Conservation (phyloP, 2,797 vertebrate species). For the Lerista edwardsae region DNA sequence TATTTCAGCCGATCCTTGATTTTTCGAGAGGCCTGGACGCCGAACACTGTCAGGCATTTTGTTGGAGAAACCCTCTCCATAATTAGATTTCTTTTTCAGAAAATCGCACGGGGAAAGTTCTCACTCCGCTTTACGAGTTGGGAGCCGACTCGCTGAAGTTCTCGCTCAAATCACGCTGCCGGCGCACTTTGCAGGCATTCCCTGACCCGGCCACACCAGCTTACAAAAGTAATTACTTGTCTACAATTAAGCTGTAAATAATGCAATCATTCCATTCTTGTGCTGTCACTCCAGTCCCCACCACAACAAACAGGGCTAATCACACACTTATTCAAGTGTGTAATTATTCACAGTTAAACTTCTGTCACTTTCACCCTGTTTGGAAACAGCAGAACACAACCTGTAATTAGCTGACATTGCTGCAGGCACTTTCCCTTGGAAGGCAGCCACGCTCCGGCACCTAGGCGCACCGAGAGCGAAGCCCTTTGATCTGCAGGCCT, state of each 20-base stretch:
- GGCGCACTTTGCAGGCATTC: conserved; percentile 65
- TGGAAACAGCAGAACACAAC: conserved; percentile 84
- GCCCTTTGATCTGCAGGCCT: conserved; percentile 76
- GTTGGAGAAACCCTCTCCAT: conserved; percentile 49
- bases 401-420: conserved; percentile 83
- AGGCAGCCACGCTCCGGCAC: conserved; percentile 76
- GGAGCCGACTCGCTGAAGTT: conserved; percentile 59
- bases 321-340: conserved; percentile 85
- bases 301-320: conserved; percentile 85
- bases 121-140: conserved; percentile 40
- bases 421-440: conserved; percentile 78
- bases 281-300: conserved; percentile 79
- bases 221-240: conserved; percentile 80
- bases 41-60: conserved; percentile 68
- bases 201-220: conserved; percentile 71
- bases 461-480: conserved; percentile 70
- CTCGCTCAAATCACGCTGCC: conserved; percentile 62
- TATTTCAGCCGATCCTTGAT: conserved; percentile 55
- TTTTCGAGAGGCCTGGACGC: conserved; percentile 66
- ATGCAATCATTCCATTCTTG: conserved; percentile 83
- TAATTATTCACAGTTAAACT: conserved; percentile 88
- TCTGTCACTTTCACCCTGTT: conserved; percentile 85
- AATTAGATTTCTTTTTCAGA: conserved; percentile 46
- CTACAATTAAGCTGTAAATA: conserved; percentile 85
- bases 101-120: conserved; percentile 46